phyloP scores from a whole-genome alignment of 2,888 invertebrate genomes.

The Megaustenia siamemsis region DNA sequence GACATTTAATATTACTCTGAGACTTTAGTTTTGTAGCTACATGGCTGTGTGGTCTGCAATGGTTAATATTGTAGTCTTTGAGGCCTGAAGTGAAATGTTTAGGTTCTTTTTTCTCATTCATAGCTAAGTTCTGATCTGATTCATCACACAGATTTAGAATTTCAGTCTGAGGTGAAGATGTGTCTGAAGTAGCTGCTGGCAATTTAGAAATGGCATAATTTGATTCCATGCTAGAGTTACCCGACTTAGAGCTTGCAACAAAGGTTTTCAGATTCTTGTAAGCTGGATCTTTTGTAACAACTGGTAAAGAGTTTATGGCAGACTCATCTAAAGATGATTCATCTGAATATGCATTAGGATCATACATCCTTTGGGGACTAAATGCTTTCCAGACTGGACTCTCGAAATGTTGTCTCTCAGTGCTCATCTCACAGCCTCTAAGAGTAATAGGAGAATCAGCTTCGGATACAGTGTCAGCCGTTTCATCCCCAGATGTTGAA shows the following conservation, averaged over 20 bases:
- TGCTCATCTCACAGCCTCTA: constrained; percentile 24
- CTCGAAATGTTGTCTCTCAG: background rate
- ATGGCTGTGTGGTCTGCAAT: background rate
- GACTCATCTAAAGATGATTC: constrained; percentile 50
- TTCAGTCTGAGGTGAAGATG: too few relatives aligned
- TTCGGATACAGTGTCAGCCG: background rate
- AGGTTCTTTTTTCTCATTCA: background rate
- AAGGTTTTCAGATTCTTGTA: background rate
- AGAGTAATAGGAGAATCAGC: constrained; percentile 46
- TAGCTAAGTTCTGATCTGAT: background rate
- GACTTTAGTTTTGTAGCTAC: background rate
- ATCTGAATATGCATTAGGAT: constrained; percentile 50
- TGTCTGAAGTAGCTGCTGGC: background rate
- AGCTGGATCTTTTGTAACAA: background rate
- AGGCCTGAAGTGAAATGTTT: background rate
- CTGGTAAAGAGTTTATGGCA: background rate
- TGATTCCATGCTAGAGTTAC: background rate
- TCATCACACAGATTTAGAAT: background rate
- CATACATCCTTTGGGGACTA: constrained; percentile 31
- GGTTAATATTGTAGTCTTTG: background rate
- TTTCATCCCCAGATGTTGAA: constrained; percentile 42
- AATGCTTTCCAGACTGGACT: constrained; percentile 44
- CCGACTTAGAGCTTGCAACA: background rate
- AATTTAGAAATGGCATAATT: background rate
- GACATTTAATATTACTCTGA: background rate